Conservation (phyloP, 2,113 vertebrate genomes). For the Psilopogon haemacephalus region DNA sequence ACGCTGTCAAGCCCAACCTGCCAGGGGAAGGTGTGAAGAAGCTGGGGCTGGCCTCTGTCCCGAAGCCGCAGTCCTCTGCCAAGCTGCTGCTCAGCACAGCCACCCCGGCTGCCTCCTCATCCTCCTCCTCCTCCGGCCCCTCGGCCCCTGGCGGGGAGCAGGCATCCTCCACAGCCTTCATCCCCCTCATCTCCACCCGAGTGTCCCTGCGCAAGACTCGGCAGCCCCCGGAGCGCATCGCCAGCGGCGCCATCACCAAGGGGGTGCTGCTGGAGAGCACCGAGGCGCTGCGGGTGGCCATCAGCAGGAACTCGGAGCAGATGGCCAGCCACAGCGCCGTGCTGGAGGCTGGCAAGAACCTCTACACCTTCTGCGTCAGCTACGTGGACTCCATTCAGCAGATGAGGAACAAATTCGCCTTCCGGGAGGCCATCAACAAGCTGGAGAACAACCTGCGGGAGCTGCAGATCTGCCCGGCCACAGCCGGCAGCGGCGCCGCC, state of each 20-base stretch:
- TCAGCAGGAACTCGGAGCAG: slow-evolving; percentile 91
- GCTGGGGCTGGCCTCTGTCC: slow-evolving; percentile 72
- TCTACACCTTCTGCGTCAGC: slow-evolving; percentile 92
- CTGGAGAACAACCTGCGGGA: slow-evolving; percentile 92
- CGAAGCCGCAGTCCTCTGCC: slow-evolving; percentile 83
- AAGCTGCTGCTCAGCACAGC: slow-evolving; percentile 62
- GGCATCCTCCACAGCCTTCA: slow-evolving; percentile 81
- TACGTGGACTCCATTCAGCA: slow-evolving; percentile 98
- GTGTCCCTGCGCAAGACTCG: slow-evolving; percentile 93
- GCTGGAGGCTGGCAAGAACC: slow-evolving; percentile 95
- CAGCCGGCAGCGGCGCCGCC: slow-evolving; percentile 82
- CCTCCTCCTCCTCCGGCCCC: slow-evolving; percentile 22
- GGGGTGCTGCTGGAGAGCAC: slow-evolving; percentile 89
- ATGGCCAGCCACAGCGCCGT: slow-evolving; percentile 93
- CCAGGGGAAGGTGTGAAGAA: slow-evolving; percentile 81
- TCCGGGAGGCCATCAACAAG: slow-evolving; percentile 97
- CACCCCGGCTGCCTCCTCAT: slow-evolving; percentile 45
- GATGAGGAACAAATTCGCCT: slow-evolving; percentile 97
- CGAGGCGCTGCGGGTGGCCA: slow-evolving; percentile 85
- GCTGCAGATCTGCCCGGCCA: slow-evolving; percentile 92
- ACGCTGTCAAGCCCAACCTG: slow-evolving; percentile 71
- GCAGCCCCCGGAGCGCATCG: slow-evolving; percentile 84
- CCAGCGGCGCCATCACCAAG: slow-evolving; percentile 88
- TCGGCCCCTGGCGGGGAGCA: slow-evolving; percentile 68
- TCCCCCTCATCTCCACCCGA: slow-evolving; percentile 88